These are phyloP conservation scores for Pachliopta kotzebuea DNA, from an alignment of 2,888 invertebrate species.

Conservation along the genomic window DNA sequence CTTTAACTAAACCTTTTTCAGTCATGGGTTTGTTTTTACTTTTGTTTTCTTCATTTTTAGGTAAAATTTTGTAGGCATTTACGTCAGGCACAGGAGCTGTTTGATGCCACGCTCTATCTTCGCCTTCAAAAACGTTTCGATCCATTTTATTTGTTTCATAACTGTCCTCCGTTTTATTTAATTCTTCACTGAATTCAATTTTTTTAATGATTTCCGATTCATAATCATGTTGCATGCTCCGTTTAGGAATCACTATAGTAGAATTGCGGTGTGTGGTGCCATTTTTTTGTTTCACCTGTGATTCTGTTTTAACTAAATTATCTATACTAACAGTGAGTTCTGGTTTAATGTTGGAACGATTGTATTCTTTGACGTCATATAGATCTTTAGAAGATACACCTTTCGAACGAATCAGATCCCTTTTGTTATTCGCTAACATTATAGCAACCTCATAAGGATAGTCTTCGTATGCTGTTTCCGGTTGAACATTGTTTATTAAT, in stretches of 20 bases:
- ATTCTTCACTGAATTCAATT: conserved; percentile 43
- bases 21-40: conserved; percentile 46
- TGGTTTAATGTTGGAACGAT: conserved; percentile 6
- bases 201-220: conserved; percentile 47
- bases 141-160: conserved; percentile 36
- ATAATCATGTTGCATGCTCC: conserved; percentile 50
- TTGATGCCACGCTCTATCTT: conserved; percentile 53
- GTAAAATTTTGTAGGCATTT: conserved; percentile 50
- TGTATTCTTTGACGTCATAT: conserved; percentile 24
- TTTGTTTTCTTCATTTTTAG: conserved; percentile 42
- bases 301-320: conserved; percentile 22
- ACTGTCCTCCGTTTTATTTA: conserved; percentile 41
- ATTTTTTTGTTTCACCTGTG: conserved; percentile 19
- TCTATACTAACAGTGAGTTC: conserved; percentile 14
- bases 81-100: conserved; percentile 42
- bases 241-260: conserved; percentile 40
- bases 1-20: conserved; percentile 63
- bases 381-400: conserved; percentile 16
- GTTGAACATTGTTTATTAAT: conserved; percentile 43
- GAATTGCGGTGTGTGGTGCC: conserved; percentile 15
- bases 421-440: conserved; percentile 43
- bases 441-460: conserved; percentile 59
- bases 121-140: conserved; percentile 50
- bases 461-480: conserved; percentile 51
- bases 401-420: conserved; percentile 23